phyloP scores from a whole-genome alignment of 2,797 vertebrate genomes.

The Rousettus madagascariensis region DNA sequence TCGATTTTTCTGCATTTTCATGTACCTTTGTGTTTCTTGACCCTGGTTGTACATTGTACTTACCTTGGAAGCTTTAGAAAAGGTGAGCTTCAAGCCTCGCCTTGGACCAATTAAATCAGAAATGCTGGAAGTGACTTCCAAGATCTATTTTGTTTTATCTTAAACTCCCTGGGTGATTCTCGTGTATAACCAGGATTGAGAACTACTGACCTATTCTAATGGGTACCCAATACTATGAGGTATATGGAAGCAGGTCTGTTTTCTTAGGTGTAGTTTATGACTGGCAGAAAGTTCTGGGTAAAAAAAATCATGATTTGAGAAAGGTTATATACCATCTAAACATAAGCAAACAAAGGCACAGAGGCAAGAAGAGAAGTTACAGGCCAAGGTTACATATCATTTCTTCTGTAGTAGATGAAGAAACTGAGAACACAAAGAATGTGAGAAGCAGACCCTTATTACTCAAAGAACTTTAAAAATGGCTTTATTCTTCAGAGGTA shows the following conservation, averaged over 20 bases:
- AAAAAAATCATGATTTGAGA: neutral
- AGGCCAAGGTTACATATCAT: neutral
- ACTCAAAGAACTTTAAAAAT: constrained; percentile 26
- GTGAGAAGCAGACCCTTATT: neutral
- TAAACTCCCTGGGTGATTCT: neutral
- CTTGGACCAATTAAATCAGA: neutral
- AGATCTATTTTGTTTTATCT: constrained; percentile 36
- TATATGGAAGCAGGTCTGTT: neutral
- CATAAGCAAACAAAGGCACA: constrained; percentile 1
- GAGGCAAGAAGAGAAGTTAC: neutral
- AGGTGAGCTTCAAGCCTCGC: neutral
- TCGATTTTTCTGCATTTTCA: neutral
- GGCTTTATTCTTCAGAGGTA: constrained; percentile 29
- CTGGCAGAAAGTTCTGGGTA: neutral
- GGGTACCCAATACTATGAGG: neutral
- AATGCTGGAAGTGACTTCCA: neutral
- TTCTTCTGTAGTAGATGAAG: constrained; percentile 2
- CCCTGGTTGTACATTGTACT: neutral
- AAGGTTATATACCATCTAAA: neutral
- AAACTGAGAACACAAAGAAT: neutral
- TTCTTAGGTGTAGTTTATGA: neutral
- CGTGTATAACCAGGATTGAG: neutral
- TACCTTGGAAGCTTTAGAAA: neutral
- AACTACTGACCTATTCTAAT: neutral
- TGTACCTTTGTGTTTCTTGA: neutral